Percentiles rank a stretch among this genome's conserved stretches.
Conservation (phyloP, 2,888 invertebrate species). For the Blera fallax region DNA sequence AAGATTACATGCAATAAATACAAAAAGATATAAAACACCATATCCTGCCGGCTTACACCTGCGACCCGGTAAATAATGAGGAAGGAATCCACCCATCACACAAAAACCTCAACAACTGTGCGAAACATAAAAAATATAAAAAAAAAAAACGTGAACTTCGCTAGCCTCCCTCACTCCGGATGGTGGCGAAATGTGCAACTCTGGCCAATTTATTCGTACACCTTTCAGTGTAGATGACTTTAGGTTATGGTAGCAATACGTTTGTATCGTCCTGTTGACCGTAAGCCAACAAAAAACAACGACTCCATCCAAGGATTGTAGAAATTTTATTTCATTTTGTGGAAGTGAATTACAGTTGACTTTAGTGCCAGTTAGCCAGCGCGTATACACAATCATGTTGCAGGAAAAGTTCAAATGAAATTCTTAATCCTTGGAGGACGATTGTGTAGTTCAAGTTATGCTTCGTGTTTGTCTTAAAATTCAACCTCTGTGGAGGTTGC, state of each 20-base stretch:
- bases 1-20: slow-evolving; percentile 40
- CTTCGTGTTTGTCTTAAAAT: background rate
- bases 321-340: background rate
- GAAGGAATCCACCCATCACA: background rate
- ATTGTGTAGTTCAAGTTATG: background rate
- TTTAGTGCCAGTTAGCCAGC: background rate
- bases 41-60: slow-evolving; percentile 17
- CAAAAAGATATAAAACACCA: slow-evolving; percentile 20
- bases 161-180: background rate
- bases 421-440: background rate
- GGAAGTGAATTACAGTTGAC: background rate
- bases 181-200: slow-evolving; percentile 9
- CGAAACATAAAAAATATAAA: background rate
- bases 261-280: background rate
- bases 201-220: slow-evolving; percentile 8
- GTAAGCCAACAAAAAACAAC: background rate
- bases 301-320: background rate
- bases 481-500: background rate
- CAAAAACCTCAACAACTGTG: slow-evolving; percentile 10
- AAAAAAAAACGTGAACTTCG: background rate
- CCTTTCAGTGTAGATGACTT: background rate
- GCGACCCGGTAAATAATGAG: background rate
- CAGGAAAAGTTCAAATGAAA: background rate
- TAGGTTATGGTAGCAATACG: background rate
- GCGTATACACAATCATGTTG: background rate